A percentile compares a stretch with the other conserved stretches of the same genome.
Conservation (phyloP, 2,797 vertebrate genomes). For the Syngnathus rostellatus region DNA sequence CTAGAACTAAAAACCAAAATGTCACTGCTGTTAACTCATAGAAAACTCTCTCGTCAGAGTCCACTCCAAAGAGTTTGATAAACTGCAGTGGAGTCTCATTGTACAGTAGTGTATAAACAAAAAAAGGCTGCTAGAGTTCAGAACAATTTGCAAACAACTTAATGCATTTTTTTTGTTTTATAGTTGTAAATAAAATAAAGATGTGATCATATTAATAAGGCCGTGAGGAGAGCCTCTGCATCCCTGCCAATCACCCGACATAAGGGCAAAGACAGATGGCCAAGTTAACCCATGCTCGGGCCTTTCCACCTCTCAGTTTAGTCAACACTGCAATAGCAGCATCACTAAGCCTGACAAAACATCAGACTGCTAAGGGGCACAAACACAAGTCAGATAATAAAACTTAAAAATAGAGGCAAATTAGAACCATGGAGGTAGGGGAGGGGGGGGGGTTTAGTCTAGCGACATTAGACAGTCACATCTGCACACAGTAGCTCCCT, state of each 20-base stretch:
- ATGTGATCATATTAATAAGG: not conserved
- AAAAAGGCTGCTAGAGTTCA: not conserved
- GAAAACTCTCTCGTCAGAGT: not conserved
- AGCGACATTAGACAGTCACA: not conserved
- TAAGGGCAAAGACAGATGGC: constrained; percentile 52
- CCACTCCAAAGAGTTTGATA: not conserved
- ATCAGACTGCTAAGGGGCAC: not conserved
- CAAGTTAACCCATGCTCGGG: constrained; percentile 36
- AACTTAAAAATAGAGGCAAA: constrained; percentile 6
- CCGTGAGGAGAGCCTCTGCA: constrained; percentile 19
- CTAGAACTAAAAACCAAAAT: not conserved
- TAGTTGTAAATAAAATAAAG: not conserved
- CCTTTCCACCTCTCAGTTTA: constrained; percentile 41
- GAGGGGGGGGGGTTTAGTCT: too few species aligned
- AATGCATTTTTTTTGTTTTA: not conserved
- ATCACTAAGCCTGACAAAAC: constrained; percentile 1
- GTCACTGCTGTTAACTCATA: not conserved
- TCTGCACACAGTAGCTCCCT: not conserved
- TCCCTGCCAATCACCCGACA: constrained; percentile 43
- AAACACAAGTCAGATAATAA: not conserved
- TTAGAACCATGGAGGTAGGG: not conserved
- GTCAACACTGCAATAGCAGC: constrained; percentile 25
- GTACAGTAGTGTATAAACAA: not conserved
- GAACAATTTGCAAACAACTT: not conserved
- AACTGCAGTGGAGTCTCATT: not conserved